A percentile compares a stretch with the other conserved stretches of the same genome.
Conservation (phyloP, 2,113 vertebrate species). For the Pelmatolapia mariae region DNA sequence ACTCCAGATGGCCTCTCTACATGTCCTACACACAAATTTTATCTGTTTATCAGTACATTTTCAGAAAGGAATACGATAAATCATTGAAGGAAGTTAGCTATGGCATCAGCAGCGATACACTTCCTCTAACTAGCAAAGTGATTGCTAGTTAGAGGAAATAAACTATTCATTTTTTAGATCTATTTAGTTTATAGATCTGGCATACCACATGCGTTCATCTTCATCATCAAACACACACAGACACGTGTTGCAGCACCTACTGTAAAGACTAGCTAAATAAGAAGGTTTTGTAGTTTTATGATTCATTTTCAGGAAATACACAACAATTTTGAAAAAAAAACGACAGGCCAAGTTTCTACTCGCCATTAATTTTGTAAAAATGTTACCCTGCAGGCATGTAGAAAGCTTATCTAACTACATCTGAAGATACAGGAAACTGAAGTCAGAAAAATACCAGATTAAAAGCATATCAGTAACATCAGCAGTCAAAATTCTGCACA, state of each 20-base stretch:
- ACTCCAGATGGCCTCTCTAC: background rate
- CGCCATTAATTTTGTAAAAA: background rate
- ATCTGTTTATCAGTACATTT: background rate
- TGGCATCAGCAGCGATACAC: background rate
- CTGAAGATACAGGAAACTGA: background rate
- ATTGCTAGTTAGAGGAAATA: background rate
- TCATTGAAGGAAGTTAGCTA: background rate
- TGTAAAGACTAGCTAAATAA: background rate
- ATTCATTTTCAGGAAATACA: background rate
- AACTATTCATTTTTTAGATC: background rate
- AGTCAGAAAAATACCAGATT: background rate
- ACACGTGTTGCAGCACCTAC: background rate
- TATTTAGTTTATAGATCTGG: background rate
- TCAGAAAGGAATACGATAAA: background rate
- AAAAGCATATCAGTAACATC: background rate
- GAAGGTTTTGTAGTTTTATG: background rate
- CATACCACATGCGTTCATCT: background rate
- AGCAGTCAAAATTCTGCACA: background rate
- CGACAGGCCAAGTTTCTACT: background rate
- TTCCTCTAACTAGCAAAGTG: background rate
- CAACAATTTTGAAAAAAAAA: background rate
- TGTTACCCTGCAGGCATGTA: background rate
- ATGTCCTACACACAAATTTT: background rate
- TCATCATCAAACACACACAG: background rate
- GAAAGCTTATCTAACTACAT: background rate